Evolutionary conservation across 2,888 invertebrate species (phyloP).

Genomic region (Amphipoea oculea): DNA sequence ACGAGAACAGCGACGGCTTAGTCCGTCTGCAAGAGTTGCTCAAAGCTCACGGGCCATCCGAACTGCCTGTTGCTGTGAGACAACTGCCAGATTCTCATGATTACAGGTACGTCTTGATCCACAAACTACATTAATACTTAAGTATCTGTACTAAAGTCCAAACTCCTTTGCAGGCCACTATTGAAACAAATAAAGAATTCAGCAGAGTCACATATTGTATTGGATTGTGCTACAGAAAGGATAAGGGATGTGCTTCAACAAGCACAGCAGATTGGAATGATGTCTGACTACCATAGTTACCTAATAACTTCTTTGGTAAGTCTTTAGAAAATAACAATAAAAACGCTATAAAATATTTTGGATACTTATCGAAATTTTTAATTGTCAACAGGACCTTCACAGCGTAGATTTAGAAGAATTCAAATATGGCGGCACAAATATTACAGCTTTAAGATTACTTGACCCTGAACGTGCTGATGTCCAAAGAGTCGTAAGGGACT

Average conservation of each 20-base stretch:
- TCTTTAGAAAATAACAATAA: neutral
- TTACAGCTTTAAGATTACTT: constrained; percentile 97
- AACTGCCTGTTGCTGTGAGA: constrained; percentile 95
- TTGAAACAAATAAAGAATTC: constrained; percentile 98
- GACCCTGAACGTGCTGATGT: constrained; percentile 96
- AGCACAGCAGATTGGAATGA: constrained; percentile 99
- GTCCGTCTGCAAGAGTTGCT: constrained; percentile 96
- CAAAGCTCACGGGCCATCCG: constrained; percentile 96
- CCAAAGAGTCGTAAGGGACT: constrained; percentile 94
- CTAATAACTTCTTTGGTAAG: constrained; percentile 97
- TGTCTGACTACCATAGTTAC: constrained; percentile 98
- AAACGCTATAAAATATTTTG: neutral
- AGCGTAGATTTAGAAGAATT: constrained; percentile 98
- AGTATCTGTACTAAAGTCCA: constrained; percentile 34
- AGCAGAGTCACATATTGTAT: constrained; percentile 96
- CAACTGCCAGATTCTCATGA: constrained; percentile 96
- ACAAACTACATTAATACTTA: constrained; percentile 12
- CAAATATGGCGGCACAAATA: constrained; percentile 98
- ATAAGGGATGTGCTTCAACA: constrained; percentile 97
- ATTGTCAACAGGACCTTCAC: constrained; percentile 94
- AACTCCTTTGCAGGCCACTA: constrained; percentile 92
- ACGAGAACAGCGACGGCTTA: constrained; percentile 98
- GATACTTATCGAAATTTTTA: constrained; percentile 26
- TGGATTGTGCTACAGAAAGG: constrained; percentile 96
- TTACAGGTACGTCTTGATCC: constrained; percentile 92